A percentile compares a stretch with the other conserved stretches of the same genome.
Evolutionary conservation across 2,888 invertebrate genomes (phyloP).

Genomic region (Plebejus argus): DNA sequence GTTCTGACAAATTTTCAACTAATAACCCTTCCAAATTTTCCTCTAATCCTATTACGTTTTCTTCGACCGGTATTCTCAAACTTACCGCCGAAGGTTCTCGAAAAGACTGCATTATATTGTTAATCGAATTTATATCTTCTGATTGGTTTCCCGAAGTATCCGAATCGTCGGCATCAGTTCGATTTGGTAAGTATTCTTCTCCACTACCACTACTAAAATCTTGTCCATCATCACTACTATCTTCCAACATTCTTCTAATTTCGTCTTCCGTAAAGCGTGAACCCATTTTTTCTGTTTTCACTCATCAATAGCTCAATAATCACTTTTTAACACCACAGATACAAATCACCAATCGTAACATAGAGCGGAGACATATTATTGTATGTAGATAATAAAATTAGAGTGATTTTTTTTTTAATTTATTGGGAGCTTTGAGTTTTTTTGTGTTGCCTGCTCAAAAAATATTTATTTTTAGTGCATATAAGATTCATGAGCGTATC

Average conservation of each 20-base stretch:
- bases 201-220: constrained; percentile 30
- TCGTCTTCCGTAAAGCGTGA: background rate
- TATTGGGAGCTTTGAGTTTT: background rate
- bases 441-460: constrained; percentile 32
- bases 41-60: constrained; percentile 26
- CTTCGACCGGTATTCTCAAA: constrained; percentile 30
- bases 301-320: background rate
- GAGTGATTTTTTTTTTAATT: constrained; percentile 18
- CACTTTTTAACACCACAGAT: constrained; percentile 10
- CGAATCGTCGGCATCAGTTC: constrained; percentile 32
- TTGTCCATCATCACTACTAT: constrained; percentile 31
- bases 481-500: constrained; percentile 32
- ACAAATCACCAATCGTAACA: background rate
- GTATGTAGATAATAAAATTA: constrained; percentile 8
- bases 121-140: constrained; percentile 30
- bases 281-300: background rate
- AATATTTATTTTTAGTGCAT: constrained; percentile 30
- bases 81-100: constrained; percentile 32
- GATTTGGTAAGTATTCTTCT: constrained; percentile 32
- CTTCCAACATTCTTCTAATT: constrained; percentile 32
- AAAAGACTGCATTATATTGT: constrained; percentile 27
- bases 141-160: constrained; percentile 32
- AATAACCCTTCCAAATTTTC: constrained; percentile 31
- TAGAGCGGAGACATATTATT: constrained; percentile 25
- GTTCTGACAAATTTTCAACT: constrained; percentile 26